Conservation (phyloP, 2,888 invertebrate species). For the Papilio elwesi region DNA sequence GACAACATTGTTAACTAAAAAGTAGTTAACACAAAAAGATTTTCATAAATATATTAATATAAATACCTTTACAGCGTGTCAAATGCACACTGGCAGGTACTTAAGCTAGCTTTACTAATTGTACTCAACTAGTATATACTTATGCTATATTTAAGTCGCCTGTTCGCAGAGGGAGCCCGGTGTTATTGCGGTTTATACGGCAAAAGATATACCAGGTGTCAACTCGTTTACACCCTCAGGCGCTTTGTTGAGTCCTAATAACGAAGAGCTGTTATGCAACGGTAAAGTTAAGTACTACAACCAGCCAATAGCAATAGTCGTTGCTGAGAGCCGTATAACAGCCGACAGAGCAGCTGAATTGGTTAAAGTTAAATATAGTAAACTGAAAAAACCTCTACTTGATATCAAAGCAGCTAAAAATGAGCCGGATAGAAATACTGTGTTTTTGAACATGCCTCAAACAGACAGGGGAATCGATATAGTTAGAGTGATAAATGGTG, state of each 20-base stretch:
- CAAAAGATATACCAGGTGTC: slow-evolving; percentile 87
- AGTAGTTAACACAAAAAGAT: too few species aligned
- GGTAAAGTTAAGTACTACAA: slow-evolving; percentile 58
- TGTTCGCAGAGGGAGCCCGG: slow-evolving; percentile 83
- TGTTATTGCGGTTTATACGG: slow-evolving; percentile 85
- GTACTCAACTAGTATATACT: too few species aligned
- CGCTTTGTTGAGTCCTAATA: slow-evolving; percentile 44
- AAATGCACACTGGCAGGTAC: too few species aligned
- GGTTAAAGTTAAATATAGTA: slow-evolving; percentile 81
- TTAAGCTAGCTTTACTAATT: too few species aligned
- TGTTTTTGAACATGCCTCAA: slow-evolving; percentile 47
- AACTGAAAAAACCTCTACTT: slow-evolving; percentile 61
- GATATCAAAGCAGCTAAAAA: slow-evolving; percentile 56
- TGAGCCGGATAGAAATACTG: slow-evolving; percentile 49
- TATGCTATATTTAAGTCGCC: background rate
- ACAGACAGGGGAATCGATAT: slow-evolving; percentile 64
- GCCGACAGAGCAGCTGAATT: slow-evolving; percentile 83
- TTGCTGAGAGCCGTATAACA: slow-evolving; percentile 80
- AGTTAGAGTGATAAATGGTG: slow-evolving; percentile 75
- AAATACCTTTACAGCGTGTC: too few species aligned
- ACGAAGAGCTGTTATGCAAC: slow-evolving; percentile 73
- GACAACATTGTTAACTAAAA: too few species aligned
- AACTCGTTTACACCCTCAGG: slow-evolving; percentile 81
- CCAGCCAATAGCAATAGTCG: slow-evolving; percentile 73
- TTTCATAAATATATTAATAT: too few species aligned